Conservation (phyloP, 2,113 vertebrate species). For the Apus apus region DNA sequence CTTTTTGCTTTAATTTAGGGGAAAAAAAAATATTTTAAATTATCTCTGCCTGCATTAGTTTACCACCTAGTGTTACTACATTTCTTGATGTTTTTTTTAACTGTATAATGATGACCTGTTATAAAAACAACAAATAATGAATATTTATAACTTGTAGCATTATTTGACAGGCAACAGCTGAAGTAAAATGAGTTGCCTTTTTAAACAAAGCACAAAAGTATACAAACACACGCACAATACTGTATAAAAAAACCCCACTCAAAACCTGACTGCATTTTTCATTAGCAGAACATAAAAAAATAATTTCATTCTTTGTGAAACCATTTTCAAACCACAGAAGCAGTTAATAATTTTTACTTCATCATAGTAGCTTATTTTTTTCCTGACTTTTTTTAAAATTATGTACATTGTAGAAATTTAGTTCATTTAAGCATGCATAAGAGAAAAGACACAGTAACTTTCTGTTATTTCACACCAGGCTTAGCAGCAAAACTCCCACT, state of each 20-base stretch:
- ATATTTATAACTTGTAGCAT: background rate
- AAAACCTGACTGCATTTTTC: background rate
- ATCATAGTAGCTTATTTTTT: background rate
- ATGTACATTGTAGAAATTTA: background rate
- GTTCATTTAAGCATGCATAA: background rate
- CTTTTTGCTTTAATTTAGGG: background rate
- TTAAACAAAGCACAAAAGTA: background rate
- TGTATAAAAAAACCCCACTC: background rate
- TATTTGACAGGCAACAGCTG: background rate
- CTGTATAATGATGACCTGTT: background rate
- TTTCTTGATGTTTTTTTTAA: background rate
- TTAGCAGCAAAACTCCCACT: background rate
- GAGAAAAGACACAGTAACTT: background rate
- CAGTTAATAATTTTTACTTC: background rate
- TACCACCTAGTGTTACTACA: background rate
- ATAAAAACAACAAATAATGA: background rate
- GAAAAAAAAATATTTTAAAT: background rate
- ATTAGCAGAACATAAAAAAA: background rate
- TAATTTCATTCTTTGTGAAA: background rate
- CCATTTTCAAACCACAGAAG: background rate
- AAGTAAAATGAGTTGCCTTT: background rate
- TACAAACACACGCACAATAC: background rate
- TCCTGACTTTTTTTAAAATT: background rate
- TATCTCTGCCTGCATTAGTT: background rate
- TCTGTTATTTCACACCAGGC: background rate